A percentile compares a stretch with the other conserved stretches of the same genome.
phyloP scores from a whole-genome alignment of 2,888 invertebrate genomes.

The Pammene fasciana region DNA sequence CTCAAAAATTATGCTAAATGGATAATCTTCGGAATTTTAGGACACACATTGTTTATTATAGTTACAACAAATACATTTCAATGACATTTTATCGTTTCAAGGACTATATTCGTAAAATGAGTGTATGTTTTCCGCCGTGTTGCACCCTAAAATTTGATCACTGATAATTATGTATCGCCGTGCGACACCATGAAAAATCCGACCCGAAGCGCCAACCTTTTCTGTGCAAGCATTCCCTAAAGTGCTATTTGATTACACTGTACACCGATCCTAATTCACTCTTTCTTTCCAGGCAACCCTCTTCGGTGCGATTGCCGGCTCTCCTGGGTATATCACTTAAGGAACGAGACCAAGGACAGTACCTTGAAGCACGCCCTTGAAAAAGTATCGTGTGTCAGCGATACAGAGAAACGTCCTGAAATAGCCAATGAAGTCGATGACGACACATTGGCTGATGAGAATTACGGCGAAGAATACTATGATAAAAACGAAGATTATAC shows the following conservation, averaged over 20 bases:
- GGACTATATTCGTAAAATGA: too few species aligned
- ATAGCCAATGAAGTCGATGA: conserved; percentile 55
- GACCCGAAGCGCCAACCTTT: not conserved
- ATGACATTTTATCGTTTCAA: too few species aligned
- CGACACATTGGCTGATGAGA: conserved; percentile 66
- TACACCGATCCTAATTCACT: conserved; percentile 35
- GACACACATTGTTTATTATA: too few species aligned
- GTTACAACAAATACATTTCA: too few species aligned
- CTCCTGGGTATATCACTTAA: conserved; percentile 90
- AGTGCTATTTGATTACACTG: conserved; percentile 38
- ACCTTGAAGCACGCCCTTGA: conserved; percentile 87
- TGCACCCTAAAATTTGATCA: too few species aligned
- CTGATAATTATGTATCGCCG: too few species aligned
- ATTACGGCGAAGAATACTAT: conserved; percentile 68
- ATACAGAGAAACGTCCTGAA: conserved; percentile 66
- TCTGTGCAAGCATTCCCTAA: conserved; percentile 32
- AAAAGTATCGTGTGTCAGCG: conserved; percentile 88
- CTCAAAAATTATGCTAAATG: too few species aligned
- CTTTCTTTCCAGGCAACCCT: conserved; percentile 87
- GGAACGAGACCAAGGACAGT: conserved; percentile 88
- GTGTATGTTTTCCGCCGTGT: too few species aligned
- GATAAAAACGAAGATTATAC: conserved; percentile 69
- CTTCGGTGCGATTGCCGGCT: conserved; percentile 93
- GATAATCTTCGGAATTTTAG: too few species aligned
- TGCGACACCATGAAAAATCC: not conserved